Evolutionary conservation across 2,888 invertebrate species (phyloP), one percentile per base, ranked within the genome.

Genomic region (Drosophila lutescens): DNA sequence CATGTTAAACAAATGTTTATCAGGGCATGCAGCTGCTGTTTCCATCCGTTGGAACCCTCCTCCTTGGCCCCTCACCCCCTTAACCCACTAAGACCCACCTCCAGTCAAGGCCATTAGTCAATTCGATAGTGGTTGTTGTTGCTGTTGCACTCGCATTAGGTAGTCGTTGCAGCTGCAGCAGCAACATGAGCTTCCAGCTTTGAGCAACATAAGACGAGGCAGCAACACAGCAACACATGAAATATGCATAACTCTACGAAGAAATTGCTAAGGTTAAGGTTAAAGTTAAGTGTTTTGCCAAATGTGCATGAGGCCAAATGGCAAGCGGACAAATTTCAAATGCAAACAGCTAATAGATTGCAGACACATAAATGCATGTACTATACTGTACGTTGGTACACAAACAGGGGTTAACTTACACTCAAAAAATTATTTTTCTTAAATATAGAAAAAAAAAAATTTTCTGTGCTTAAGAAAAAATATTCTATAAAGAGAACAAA

Each of bases 1-100:
- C 89, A 90, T 90, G 89, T 89, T 87, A 81, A 89, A 82, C 89
- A 89, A 89, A 87, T 89, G 88, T 88, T 89, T 90, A 80, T 80
- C 83, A 86, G 84, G 89, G 86, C 88, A 84, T 89, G 86, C 89
- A 86, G 88, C 80, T 81, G 80, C 78, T 78, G 59, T 49, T 65
- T 55, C 72, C 55, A 55, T 55, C 43, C 61, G 41, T 34, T 26
- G 41, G 17, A 32, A 15, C 41, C 70, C 20, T 20, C 20, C 20
- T 4, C 53, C 10, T 1, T 12, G 6, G 7, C 0, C 17, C 5
- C 23, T 23, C 4, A 12, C 43, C 47, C 40, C 9, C 61, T 30
- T 17, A 36, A 32, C 44, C 50, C 47, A 40, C 40, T 56, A 40
- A 44, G 32, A 72, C 53, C 72, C 72, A 61, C 60, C 61, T 34